phyloP scores from a whole-genome alignment of 2,113 vertebrate species.

The Labeo rohita region DNA sequence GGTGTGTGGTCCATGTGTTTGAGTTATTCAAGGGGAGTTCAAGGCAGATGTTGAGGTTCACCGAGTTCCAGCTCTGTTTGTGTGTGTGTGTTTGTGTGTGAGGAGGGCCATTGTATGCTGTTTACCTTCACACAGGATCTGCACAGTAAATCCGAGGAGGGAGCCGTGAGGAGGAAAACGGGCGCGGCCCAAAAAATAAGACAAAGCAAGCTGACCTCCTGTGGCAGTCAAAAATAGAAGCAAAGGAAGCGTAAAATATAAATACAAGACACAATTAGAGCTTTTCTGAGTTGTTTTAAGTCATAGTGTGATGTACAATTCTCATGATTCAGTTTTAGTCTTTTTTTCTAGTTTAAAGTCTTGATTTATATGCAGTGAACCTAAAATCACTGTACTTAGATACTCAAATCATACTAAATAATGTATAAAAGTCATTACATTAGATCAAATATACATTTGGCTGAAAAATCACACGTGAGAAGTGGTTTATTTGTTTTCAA shows the following conservation, averaged over 20 bases:
- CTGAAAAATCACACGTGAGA: not conserved
- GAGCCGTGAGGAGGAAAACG: conserved; percentile 50
- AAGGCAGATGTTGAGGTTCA: conserved; percentile 56
- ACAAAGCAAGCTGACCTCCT: conserved; percentile 57
- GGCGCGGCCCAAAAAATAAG: conserved; percentile 29
- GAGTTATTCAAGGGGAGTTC: conserved; percentile 59
- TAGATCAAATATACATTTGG: not conserved
- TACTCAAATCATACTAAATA: not conserved
- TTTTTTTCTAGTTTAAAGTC: not conserved
- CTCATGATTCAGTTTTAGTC: not conserved
- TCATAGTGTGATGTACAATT: not conserved
- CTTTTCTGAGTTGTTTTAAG: not conserved
- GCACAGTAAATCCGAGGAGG: conserved; percentile 56
- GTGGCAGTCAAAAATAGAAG: conserved; percentile 66
- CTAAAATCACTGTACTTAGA: not conserved
- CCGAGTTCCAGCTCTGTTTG: conserved; percentile 64
- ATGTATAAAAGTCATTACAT: not conserved
- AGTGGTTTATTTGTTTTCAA: not conserved
- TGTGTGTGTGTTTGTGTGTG: conserved; percentile 52
- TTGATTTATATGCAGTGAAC: not conserved
- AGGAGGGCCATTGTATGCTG: conserved; percentile 66
- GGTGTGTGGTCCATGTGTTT: conserved; percentile 61
- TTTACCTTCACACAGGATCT: conserved; percentile 70
- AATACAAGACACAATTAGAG: not conserved
- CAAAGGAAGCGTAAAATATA: conserved; percentile 43